Base-by-base conservation (phyloP, 1,140 invertebrate species). In the Apolygus lucorum region DNA sequence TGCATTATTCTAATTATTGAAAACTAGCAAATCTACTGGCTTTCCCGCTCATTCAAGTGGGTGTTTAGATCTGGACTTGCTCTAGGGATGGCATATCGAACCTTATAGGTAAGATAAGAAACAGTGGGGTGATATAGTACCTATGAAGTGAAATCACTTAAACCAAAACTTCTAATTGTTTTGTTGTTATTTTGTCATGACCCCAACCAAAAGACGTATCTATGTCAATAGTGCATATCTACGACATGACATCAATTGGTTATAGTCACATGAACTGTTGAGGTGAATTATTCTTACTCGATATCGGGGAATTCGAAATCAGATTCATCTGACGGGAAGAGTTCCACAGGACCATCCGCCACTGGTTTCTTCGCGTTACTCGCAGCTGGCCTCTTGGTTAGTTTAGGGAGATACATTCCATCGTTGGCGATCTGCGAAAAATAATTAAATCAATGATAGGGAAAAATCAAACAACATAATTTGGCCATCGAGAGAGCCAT, bases 281-380 rank as follows among this genome's bases (percentile, higher is more conserved):
- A 25, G 63, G n/a, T 8, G 8, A 28, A 69, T 42, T 27, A 1
- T 24, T 28, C 67, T 22, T 72, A 72, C 72, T 67, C 69, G 28
- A 72, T 34, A 67, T 72, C 67, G 52, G 68, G 49, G 14, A 65
- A 54, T 22, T 73, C 70, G 63, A 70, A 71, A 59, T 73, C 72
- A 63, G 71, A 71, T 28, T 73, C 72, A n/a, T 74, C 73, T 24
- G 73, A 74, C 13, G 73, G 73, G 24, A 74, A 72, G 17, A 74
- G 68, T 69, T 74, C 73, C 54, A 73, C 69, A 69, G 70, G 73
- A 1, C 72, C 73, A 34, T 73, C 71, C n/a, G 25, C 22, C 25
- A 68, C 24, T 11, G 54, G 54, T 59, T 28, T 68, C 62, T 62
- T 62, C 59, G 26, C 28, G 52, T 71, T 72, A 22, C 63, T 59